Base-by-base conservation (phyloP, 2,113 vertebrate species). In the Bufo gargarizans region DNA sequence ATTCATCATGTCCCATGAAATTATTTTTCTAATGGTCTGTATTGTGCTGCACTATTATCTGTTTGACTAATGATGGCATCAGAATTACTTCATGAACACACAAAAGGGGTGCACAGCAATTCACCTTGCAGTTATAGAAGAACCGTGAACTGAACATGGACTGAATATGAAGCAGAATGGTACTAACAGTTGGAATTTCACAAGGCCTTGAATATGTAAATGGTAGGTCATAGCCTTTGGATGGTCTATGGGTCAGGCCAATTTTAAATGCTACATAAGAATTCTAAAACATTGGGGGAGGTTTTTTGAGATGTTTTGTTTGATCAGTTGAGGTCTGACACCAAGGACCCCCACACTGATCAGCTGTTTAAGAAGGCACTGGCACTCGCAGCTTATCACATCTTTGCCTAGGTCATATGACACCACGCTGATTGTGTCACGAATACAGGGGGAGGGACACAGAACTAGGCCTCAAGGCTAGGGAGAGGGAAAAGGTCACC, bases 1-100 rank as follows among this genome's bases (percentile, higher is more conserved):
- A 87, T 79, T 81, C 86, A 80, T 87, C 77, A 87, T 87, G 77
- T 71, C 61, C 85, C n/a, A 53, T 53, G 85, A 80, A 87, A 87
- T 87, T 53, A 87, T 87, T 80, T 80, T 86, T 67, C 55, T 69
- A 63, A 49, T 76, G 53, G 58, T 50, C 61, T 86, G n/a, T 76
- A 61, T 79, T 79, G 47, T 86, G 76, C 76, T 77, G 71, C 63
- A 87, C 61, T 56, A 87, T 80, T 87, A 87, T 87, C 86, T 67
- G 63, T 87, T 67, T 80, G 86, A 80, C 86, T 87, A 87, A 87
- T 80, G 77, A 71, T 14, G 63, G 47, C 77, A 87, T 71, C 86
- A 80, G 33, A 45, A 80, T 87, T 53, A 58, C 77, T 87, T 80
- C 59, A 69, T 22, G 22, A 63, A 61, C 43, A 79, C 11, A 69